Base-by-base conservation (phyloP, 1,140 invertebrate genomes). In the Aphaenogaster ashmeadi region DNA sequence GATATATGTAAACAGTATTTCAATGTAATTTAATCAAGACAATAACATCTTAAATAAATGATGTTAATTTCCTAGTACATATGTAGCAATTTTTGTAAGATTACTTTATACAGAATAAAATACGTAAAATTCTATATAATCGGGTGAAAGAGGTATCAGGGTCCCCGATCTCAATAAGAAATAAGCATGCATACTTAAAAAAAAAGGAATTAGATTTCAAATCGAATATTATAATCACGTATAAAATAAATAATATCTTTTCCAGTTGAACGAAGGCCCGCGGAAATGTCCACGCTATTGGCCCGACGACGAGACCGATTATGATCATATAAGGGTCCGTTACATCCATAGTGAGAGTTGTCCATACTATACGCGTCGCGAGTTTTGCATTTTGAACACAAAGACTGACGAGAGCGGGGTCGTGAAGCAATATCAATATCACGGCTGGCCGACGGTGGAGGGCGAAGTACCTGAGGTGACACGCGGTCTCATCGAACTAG, bases 211-310 rank as follows among this genome's bases (percentile, higher is more conserved):
- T 13, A 9, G 9, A 41, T 41, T 33, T 0, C 0, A 36, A 18
- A 64, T 56, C 21, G 2, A 74, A 69, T 67, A 33, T 86, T 47
- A 9, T 47, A 50, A 41, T 33, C 13, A 38, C 0, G 11, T 58
- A 21, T 86, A 21, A 80, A 44, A 62, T 64, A 74, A 27, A 87
- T 71, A 13, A 62, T 33, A 9, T 50, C 54, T 62, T 74, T 94
- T 95, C 3, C 91, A 97, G 97, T 93, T 97, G 87, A 97, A 97
- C 83, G 97, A 98, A 93, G 97, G 97, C 33, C 96, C 96, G 6
- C 96, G 97, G 86, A 98, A 98, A 93, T 99, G 98, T 95, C 98
- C 97, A 52, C 96, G 98, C 11, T 99, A 99, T 95, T 99, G 98
- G 98, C 98, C 98, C 56, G 98, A 98, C 92, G 98, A 98, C 93